Base-by-base conservation (phyloP, 2,888 invertebrate species). In the Caenorhabditis sp. region DNA sequence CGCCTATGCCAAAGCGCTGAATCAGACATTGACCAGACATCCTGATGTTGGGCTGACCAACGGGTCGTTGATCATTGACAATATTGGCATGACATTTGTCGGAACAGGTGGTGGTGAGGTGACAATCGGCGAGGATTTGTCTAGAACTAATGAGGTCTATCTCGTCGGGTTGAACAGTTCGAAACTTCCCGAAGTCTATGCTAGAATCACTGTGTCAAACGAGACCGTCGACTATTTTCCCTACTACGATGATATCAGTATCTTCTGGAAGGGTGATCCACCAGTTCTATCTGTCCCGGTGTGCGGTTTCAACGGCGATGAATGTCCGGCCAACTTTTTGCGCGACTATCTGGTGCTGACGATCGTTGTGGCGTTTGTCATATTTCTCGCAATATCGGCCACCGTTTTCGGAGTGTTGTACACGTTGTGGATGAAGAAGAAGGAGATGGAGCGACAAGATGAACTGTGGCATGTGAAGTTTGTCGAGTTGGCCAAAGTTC, bases 271-370 rank as follows among this genome's bases (percentile, higher is more conserved):
- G 49, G 72, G 65, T 51, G 65, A 69, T 43, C 24, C 54, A 49
- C 55, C 54, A 27, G 79, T 79, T n/a, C 62, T 62, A 6, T 76
- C 27, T 4, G 51, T 17, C 10, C 74, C 74, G 4, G 55, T 49
- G 19, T 74, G 81, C 66, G 81, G 79, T n/a, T 81, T 75, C 53
- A 66, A 60, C 10, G 81, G 81, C 5, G 17, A 17, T 23, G 55
- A 55, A 43, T 79, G 79, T 66, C 76, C 79, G 3, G 53, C 66
- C 0, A 54, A 77, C 53, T 76, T 79, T 36, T 19, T 77, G 14
- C 31, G 62, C 37, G 77, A 78, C 24, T 79, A 81, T 54, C 69
- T 79, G 27, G 69, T 66, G 1, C 69, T 73, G 31, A 64, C 75
- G 37, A 65, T 77, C 10, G 69, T 69, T 21, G 62, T 73, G 21